Evolutionary conservation across 2,888 invertebrate species (phyloP).

Genomic region (Xestia c-nigrum): DNA sequence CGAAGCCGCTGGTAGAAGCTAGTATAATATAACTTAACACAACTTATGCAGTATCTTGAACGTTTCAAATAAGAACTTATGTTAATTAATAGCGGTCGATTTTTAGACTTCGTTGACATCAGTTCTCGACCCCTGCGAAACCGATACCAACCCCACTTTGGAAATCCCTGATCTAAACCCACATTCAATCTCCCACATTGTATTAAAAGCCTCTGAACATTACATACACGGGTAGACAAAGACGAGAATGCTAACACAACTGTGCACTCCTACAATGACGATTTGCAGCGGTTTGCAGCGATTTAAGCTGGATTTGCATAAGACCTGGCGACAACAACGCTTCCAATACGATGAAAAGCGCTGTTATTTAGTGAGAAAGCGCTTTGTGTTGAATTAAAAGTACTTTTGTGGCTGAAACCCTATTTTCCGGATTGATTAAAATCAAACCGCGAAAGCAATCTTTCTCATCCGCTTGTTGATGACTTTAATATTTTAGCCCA

Average conservation of each 20-base stretch:
- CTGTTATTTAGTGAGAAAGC: slow-evolving; percentile 46
- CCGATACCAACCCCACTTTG: too few species aligned
- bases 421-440: not conserved
- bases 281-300: slow-evolving; percentile 61
- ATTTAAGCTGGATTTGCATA: slow-evolving; percentile 65
- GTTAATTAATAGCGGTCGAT: too few species aligned
- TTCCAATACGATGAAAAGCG: slow-evolving; percentile 46
- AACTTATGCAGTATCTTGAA: too few species aligned
- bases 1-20: too few species aligned
- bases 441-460: not conserved
- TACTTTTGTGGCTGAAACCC: too few species aligned
- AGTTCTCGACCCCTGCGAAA: too few species aligned
- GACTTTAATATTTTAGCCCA: not conserved
- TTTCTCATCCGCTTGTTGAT: not conserved
- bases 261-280: slow-evolving; percentile 56
- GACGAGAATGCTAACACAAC: slow-evolving; percentile 50
- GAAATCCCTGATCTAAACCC: slow-evolving; percentile 2
- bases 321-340: slow-evolving; percentile 52
- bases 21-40: too few species aligned
- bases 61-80: too few species aligned
- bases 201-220: slow-evolving; percentile 44
- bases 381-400: slow-evolving; percentile 26
- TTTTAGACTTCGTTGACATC: too few species aligned
- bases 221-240: slow-evolving; percentile 49
- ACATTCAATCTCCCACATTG: slow-evolving; percentile 31